Evolutionary conservation across 2,797 vertebrate species (phyloP).

Genomic region (Fringilla coelebs): DNA sequence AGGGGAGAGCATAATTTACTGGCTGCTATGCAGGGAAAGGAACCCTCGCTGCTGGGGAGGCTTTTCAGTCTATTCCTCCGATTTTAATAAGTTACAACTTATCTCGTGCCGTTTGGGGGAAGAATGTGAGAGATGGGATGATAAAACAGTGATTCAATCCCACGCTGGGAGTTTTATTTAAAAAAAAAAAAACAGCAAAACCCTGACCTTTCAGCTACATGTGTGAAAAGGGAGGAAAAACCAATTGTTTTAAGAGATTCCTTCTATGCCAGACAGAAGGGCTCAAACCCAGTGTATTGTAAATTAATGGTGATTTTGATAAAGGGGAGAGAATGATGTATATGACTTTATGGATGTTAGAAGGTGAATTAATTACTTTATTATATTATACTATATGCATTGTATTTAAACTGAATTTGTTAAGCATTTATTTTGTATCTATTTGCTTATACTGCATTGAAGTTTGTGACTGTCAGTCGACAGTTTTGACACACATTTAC

Average conservation of each 20-base stretch:
- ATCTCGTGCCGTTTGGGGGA: neutral
- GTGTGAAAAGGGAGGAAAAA: neutral
- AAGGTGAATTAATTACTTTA: no score
- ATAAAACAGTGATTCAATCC: neutral
- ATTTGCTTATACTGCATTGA: no score
- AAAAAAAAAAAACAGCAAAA: neutral
- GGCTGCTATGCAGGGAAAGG: neutral
- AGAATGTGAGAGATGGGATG: neutral
- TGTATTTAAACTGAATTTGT: no score
- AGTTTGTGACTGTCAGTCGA: no score
- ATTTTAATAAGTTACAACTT: conserved; percentile 6
- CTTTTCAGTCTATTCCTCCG: neutral
- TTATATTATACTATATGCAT: no score
- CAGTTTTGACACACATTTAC: no score
- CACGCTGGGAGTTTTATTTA: neutral
- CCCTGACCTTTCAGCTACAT: neutral
- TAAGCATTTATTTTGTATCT: no score
- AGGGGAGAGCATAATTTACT: neutral
- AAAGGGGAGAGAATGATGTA: no score
- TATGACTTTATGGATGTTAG: no score
- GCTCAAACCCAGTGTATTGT: neutral
- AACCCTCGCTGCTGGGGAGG: neutral
- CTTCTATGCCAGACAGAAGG: neutral
- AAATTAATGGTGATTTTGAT: no score
- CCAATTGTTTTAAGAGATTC: neutral